Conservation (phyloP, 2,888 invertebrate species). For the Coleophora deauratella region DNA sequence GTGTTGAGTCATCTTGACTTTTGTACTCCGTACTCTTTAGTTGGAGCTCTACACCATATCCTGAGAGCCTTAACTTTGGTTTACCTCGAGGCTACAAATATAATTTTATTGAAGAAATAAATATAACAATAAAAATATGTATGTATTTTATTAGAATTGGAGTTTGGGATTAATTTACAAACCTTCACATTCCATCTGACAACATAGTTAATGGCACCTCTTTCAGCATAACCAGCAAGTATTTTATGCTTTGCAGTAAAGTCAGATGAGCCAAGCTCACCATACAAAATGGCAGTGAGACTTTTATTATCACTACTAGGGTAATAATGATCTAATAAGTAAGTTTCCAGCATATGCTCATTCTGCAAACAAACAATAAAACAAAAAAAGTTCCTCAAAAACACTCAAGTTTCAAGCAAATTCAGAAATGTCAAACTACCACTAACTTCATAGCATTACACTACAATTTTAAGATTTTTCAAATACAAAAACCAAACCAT, state of each 20-base stretch:
- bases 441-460: no score
- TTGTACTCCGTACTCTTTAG: constrained; percentile 99
- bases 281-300: constrained; percentile 87
- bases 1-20: constrained; percentile 93
- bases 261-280: constrained; percentile 85
- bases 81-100: constrained; percentile 41
- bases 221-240: constrained; percentile 79
- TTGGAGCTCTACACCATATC: constrained; percentile 98
- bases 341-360: constrained; percentile 72
- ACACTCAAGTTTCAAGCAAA: no score
- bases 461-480: no score
- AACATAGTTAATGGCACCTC: constrained; percentile 86
- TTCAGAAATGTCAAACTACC: no score
- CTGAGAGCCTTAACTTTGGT: constrained; percentile 85
- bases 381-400: no score
- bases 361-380: constrained; percentile 31
- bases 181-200: constrained; percentile 91
- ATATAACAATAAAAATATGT: no score
- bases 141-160: no score
- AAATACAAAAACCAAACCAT: no score
- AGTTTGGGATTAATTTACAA: constrained; percentile 6
- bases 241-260: constrained; percentile 84
- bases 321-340: constrained; percentile 89
- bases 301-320: constrained; percentile 82
- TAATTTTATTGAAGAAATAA: constrained; percentile 1